phyloP scores from a whole-genome alignment of 2,113 vertebrate species.

The Gallinago undulata region DNA sequence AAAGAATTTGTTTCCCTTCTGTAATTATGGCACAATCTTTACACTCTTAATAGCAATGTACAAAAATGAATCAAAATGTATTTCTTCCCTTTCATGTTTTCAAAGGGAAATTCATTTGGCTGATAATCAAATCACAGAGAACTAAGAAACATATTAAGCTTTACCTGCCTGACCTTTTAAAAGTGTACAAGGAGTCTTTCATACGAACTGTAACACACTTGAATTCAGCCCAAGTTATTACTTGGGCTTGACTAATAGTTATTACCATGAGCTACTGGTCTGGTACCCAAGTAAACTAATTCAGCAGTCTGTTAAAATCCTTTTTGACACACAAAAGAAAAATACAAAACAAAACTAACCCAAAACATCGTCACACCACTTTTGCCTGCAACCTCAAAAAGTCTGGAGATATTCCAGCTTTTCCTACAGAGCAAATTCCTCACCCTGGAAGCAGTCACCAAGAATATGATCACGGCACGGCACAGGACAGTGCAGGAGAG shows the following conservation, averaged over 20 bases:
- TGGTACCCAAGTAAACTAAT: neutral
- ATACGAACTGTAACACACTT: neutral
- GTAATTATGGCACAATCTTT: neutral
- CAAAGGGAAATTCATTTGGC: neutral
- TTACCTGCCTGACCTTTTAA: neutral
- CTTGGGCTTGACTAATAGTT: neutral
- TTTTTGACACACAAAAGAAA: neutral
- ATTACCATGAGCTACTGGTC: neutral
- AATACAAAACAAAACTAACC: neutral
- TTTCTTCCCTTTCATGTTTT: neutral
- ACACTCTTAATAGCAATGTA: neutral
- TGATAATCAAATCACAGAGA: neutral
- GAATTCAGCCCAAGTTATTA: neutral
- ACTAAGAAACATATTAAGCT: neutral
- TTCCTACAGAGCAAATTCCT: neutral
- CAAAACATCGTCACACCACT: neutral
- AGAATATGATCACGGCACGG: fast-evolving
- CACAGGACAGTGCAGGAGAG: neutral
- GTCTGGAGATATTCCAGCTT: neutral
- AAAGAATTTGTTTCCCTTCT: neutral
- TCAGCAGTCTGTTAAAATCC: neutral
- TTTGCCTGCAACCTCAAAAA: neutral
- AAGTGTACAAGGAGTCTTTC: neutral
- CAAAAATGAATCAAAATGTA: neutral
- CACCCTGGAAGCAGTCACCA: neutral